Evolutionary conservation across 2,113 vertebrate genomes (phyloP).

Genomic region (Rhinichthys klamathensis): DNA sequence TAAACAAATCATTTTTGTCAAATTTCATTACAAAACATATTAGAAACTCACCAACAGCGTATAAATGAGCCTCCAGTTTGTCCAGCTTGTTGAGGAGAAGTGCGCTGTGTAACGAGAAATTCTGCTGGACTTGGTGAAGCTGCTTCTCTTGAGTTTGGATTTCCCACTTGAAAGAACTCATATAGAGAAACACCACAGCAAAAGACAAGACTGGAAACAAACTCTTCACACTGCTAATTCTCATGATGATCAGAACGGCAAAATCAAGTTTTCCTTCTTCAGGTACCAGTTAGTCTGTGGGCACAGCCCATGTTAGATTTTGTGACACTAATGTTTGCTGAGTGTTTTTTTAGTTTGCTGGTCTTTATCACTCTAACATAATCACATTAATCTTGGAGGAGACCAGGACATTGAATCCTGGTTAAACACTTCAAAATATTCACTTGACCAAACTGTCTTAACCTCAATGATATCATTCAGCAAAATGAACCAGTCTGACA

Average conservation of each 20-base stretch:
- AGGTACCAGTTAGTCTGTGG: neutral
- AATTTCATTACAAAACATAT: neutral
- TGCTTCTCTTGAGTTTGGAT: slow-evolving; percentile 52
- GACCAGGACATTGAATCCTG: slow-evolving; percentile 44
- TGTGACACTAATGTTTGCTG: neutral
- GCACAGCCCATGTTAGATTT: neutral
- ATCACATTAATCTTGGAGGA: neutral
- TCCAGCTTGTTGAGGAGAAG: slow-evolving; percentile 63
- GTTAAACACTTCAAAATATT: neutral
- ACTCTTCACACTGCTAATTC: neutral
- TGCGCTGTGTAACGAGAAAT: slow-evolving; percentile 49
- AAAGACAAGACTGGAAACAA: neutral
- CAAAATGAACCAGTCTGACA: too few relatives aligned
- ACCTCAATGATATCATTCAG: too few relatives aligned
- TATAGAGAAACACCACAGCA: slow-evolving; percentile 46
- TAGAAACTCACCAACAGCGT: slow-evolving; percentile 59
- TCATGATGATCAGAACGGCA: slow-evolving; percentile 2
- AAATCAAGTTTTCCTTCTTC: neutral
- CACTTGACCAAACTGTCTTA: too few relatives aligned
- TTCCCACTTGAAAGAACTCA: slow-evolving; percentile 58
- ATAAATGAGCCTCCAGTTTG: slow-evolving; percentile 63
- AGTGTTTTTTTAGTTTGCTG: too few relatives aligned
- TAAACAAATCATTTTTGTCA: neutral
- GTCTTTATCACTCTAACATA: too few relatives aligned
- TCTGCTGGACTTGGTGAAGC: slow-evolving; percentile 54